A percentile compares a stretch with the other conserved stretches of the same genome.
These are phyloP conservation scores for Ailuropoda melanoleuca DNA, from an alignment of 2,113 vertebrate genomes.

Conservation along the genomic window DNA sequence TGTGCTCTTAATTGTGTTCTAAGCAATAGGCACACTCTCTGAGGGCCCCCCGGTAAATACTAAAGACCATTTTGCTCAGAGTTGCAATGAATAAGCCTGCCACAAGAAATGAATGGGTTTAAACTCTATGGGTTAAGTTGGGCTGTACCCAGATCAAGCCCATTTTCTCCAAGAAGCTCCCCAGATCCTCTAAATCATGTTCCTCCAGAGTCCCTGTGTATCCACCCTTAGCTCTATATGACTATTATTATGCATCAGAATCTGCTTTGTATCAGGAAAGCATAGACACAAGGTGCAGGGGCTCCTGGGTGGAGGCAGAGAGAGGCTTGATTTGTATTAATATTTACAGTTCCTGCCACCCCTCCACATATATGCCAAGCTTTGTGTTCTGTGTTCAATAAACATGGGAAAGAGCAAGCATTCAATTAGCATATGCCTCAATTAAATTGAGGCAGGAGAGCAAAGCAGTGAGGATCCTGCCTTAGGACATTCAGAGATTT, in stretches of 20 bases:
- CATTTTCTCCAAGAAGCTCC: not conserved
- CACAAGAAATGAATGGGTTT: not conserved
- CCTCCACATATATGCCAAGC: not conserved
- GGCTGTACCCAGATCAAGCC: not conserved
- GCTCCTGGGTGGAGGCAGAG: not conserved
- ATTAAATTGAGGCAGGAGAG: not conserved
- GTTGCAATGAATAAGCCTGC: not conserved
- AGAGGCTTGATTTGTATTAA: not conserved
- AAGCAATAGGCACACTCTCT: no score
- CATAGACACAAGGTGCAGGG: not conserved
- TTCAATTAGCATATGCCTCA: not conserved
- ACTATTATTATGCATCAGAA: not conserved
- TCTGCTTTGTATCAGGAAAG: not conserved
- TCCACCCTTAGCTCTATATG: accelerated
- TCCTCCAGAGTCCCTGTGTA: not conserved
- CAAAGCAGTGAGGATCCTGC: no score
- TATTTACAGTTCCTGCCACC: not conserved
- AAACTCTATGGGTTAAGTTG: not conserved
- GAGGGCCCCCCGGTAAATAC: not conserved
- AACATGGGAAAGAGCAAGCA: not conserved
- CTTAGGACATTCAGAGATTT: not conserved
- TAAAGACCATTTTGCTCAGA: not conserved
- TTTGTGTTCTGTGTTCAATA: not conserved
- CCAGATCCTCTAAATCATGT: not conserved
- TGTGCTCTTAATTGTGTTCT: not conserved